A percentile compares a stretch with the other conserved stretches of the same genome.
Evolutionary conservation across 2,888 invertebrate genomes (phyloP).

Genomic region (Caenorhabditis uteleia): DNA sequence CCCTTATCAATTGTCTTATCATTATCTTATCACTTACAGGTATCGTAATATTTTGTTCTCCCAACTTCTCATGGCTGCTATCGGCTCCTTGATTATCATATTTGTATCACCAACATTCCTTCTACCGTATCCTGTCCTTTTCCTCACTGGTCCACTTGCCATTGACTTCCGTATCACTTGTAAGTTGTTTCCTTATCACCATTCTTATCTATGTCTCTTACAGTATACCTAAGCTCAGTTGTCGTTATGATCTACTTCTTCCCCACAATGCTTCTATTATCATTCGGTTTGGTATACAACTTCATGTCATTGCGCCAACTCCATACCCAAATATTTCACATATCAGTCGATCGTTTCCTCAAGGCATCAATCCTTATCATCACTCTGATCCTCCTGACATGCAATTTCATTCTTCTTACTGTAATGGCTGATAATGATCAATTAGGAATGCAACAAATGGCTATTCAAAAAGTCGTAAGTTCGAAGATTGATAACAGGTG

Average conservation of each 20-base stretch:
- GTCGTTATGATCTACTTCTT: constrained; percentile 23
- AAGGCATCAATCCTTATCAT: constrained; percentile 8
- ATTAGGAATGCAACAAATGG: constrained; percentile 1
- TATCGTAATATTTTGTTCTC: constrained; percentile 26
- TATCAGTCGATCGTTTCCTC: constrained; percentile 16
- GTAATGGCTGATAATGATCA: constrained; percentile 6
- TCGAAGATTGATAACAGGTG: too few relatives aligned
- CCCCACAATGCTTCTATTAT: constrained; percentile 26
- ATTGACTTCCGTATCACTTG: constrained; percentile 14
- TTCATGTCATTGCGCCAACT: constrained; percentile 25
- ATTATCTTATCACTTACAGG: neutral
- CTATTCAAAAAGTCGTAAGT: constrained; percentile 5
- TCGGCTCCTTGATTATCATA: constrained; percentile 12
- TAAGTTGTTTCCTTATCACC: constrained; percentile 8
- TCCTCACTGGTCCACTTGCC: constrained; percentile 14
- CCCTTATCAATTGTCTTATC: too few relatives aligned
- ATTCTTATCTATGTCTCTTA: constrained; percentile 1
- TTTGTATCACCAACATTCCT: constrained; percentile 14
- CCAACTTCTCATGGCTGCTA: constrained; percentile 9
- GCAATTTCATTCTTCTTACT: constrained; percentile 10
- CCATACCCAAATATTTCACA: constrained; percentile 11
- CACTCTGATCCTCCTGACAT: constrained; percentile 6
- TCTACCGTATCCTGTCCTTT: constrained; percentile 22
- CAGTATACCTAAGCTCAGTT: constrained; percentile 21
- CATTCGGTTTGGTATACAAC: constrained; percentile 29